Evolutionary conservation across 2,888 invertebrate species (phyloP).

Genomic region (Andrena chrysosceles): DNA sequence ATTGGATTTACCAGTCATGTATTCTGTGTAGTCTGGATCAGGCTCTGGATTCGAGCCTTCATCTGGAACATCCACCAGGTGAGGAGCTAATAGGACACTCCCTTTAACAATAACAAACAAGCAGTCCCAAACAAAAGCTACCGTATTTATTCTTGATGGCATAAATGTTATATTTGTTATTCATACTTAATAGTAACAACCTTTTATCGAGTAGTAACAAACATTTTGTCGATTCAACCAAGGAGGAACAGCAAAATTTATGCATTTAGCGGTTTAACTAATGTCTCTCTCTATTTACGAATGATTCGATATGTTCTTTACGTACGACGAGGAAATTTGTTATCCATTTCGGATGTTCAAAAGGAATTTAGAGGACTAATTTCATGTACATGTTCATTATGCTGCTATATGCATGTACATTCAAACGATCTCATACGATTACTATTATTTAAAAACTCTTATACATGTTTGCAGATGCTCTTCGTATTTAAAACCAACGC

Average conservation of each 20-base stretch:
- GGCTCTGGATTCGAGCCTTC: constrained; percentile 94
- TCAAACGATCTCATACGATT: no score
- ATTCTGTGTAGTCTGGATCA: constrained; percentile 96
- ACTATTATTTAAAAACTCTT: no score
- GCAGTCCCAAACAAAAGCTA: constrained; percentile 82
- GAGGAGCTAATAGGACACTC: constrained; percentile 83
- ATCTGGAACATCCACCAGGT: constrained; percentile 87
- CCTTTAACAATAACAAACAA: constrained; percentile 83
- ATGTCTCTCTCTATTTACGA: not conserved
- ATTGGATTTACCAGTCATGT: constrained; percentile 92
- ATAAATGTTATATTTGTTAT: constrained; percentile 39
- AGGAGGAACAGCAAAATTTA: not conserved
- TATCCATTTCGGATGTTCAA: no score
- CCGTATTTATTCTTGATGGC: constrained; percentile 66
- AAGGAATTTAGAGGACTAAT: not conserved
- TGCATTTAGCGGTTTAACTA: not conserved
- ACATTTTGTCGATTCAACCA: not conserved
- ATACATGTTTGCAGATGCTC: no score
- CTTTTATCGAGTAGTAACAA: not conserved
- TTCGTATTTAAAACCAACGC: no score
- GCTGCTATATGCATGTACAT: no score
- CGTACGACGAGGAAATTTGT: not conserved
- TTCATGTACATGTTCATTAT: not conserved
- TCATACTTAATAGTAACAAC: constrained; percentile 25
- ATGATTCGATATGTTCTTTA: not conserved